Percentiles rank a stretch among this genome's conserved stretches.
These are phyloP conservation scores for Dendroctonus valens DNA, from an alignment of 1,140 invertebrate species.

Conservation along the genomic window DNA sequence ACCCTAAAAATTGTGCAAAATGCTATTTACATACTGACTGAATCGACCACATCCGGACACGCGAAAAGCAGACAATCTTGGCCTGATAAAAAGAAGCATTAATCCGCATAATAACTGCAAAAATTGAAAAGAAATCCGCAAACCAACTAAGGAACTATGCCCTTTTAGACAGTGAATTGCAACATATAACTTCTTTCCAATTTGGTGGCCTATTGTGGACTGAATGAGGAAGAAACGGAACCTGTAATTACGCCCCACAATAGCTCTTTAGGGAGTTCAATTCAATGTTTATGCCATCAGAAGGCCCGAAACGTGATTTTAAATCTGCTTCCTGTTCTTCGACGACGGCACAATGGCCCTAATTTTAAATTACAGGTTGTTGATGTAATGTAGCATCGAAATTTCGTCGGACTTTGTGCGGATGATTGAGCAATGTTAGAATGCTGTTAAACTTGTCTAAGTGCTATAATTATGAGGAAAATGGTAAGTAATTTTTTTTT, in stretches of 20 bases:
- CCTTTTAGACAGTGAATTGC: neutral
- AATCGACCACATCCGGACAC: too few species aligned
- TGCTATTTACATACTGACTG: too few species aligned
- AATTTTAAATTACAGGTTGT: slow-evolving; percentile 23
- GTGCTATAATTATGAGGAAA: too few species aligned
- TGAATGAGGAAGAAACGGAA: slow-evolving; percentile 12
- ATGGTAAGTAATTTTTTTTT: too few species aligned
- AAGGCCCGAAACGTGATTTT: slow-evolving; percentile 13
- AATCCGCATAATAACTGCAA: neutral
- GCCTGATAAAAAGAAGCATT: neutral
- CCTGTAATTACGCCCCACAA: slow-evolving; percentile 20
- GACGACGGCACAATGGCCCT: neutral
- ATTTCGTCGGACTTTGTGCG: neutral
- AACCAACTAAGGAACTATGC: neutral
- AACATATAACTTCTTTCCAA: neutral
- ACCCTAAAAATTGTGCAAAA: too few species aligned
- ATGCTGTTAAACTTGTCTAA: too few species aligned
- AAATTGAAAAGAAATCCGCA: neutral
- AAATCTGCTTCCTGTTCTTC: slow-evolving; percentile 23
- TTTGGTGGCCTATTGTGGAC: slow-evolving; percentile 13
- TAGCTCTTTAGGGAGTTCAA: neutral
- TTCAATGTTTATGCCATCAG: slow-evolving; percentile 20
- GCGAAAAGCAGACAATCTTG: neutral
- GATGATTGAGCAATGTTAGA: too few species aligned
- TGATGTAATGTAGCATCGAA: slow-evolving; percentile 18